Percentiles rank a stretch among this genome's conserved stretches.
These are phyloP conservation scores for Coelopa pilipes DNA, from an alignment of 2,888 invertebrate species.

Conservation along the genomic window DNA sequence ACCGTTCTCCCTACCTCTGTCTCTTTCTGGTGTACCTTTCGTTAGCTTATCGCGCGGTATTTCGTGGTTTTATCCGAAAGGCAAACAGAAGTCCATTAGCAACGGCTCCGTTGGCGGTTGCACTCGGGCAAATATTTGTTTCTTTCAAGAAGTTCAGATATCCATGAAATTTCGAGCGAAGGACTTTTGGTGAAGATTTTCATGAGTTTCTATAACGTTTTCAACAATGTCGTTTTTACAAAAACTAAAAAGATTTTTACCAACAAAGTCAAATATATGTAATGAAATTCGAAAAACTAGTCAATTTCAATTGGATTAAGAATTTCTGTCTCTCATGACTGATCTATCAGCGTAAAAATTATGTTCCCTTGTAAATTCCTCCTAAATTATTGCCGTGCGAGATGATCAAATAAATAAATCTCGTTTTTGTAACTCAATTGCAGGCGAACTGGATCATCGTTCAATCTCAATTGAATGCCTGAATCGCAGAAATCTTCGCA, in stretches of 20 bases:
- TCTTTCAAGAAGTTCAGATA: background rate
- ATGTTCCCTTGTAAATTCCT: too few relatives aligned
- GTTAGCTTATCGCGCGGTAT: background rate
- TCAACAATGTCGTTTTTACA: too few relatives aligned
- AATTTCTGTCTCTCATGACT: too few relatives aligned
- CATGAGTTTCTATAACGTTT: background rate
- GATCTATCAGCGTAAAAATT: too few relatives aligned
- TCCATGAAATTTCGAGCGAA: background rate
- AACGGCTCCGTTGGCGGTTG: constrained; percentile 19
- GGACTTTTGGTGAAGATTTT: background rate
- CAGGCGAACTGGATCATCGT: background rate
- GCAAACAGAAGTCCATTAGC: constrained; percentile 42
- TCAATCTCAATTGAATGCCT: background rate
- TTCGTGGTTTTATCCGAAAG: constrained; percentile 30
- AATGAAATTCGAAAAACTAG: too few relatives aligned
- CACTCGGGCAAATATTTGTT: constrained; percentile 23
- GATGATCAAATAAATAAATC: background rate
- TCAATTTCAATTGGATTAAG: too few relatives aligned
- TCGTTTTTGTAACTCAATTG: background rate
- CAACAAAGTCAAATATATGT: too few relatives aligned
- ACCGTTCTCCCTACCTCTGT: background rate
- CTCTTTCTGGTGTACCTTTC: background rate
- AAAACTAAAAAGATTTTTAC: too few relatives aligned
- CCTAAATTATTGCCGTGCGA: too few relatives aligned
- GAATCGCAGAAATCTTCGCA: background rate